Base-by-base conservation (phyloP, 2,113 vertebrate species). In the Coturnix japonica region DNA sequence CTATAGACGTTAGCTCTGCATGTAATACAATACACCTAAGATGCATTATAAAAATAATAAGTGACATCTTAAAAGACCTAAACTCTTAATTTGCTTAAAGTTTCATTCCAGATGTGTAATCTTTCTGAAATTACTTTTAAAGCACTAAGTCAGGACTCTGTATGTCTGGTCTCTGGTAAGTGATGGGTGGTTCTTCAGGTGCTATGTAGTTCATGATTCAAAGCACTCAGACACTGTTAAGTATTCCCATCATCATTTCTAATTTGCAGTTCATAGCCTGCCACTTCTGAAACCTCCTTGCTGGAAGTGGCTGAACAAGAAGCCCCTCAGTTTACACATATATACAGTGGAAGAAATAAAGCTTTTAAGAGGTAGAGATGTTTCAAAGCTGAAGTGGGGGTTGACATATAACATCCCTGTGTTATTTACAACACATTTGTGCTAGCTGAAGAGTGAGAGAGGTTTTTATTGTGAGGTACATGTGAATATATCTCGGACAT, bases 161-260 rank as follows among this genome's bases (percentile, higher is more conserved):
- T 35, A 46, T 39, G 7, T 20, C 66, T 80, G 60, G 59, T 76
- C 75, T 95, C 87, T 86, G 67, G 57, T 83, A 57, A 57, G 54
- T 31, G 46, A 33, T 84, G 49, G 70, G 35, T 47, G 67, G 60
- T 85, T 91, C 81, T 81, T 91, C 91, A 92, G 85, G 64, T 92
- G 85, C 82, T 93, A 46, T 60, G 26, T 66, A 91, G 59, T 46
- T 94, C 75, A 63, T 78, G 61, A 81, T 18, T 81, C 65, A 94
- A 91, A 93, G 70, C 30, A 85, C 60, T 90, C 87, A 78, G 22
- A 94, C 95, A 88, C 73, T 96, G 86, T 83, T 93, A 94, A 90
- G 87, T 87, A 81, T 83, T 95, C 73, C 74, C 69, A 57, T 63
- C 4, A 11, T 91, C 95, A 81, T 37, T 95, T 44, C 85, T 83